Evolutionary conservation across 2,888 invertebrate species (phyloP), one percentile per base, ranked within the genome.

Genomic region (Ichneumoninae sp.): DNA sequence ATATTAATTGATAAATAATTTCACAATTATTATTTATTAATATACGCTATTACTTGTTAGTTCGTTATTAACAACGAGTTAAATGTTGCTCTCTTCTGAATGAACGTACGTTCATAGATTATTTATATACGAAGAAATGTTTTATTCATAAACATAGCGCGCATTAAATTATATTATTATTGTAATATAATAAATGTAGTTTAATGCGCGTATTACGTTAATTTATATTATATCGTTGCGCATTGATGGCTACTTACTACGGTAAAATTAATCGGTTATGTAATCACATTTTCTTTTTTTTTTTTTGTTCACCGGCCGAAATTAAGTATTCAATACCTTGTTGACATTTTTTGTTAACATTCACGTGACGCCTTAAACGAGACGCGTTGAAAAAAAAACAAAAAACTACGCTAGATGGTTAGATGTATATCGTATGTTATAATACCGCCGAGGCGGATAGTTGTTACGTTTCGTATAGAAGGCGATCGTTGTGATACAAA

Each of bases 341-440:
- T 87, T 87, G 80, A 85, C 44, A 79, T 60, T 77, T 83, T 83
- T 81, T 66, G 75, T 83, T 84, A 60, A 83, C 26, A 75, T 52
- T 88, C 87, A 89, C 87, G 57, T 78, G 74, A 85, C 85, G 89
- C 90, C 90, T 90, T 90, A 82, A 76, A 83, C 57, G 22, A 60
- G 76, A 71, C 54, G 54, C 65, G 77, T 71, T 74, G 50, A 65
- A 63, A 70, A 75, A 36, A 19, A 33, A 33, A 52, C 52, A 76
- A 54, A 75, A 22, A 79, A 8, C 75, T 40, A 86, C 63, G 66
- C 74, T 30, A 68, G 19, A 50, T 71, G 65, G 82, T 80, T 86
- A 83, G 13, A 66, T 80, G 66, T 75, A 85, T 78, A 80, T 81
- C 52, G 77, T 66, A 57, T 57, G 66, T 75, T 71, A 65, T 60